Evolutionary conservation across 2,113 vertebrate genomes (phyloP).

Genomic region (Zeus faber): DNA sequence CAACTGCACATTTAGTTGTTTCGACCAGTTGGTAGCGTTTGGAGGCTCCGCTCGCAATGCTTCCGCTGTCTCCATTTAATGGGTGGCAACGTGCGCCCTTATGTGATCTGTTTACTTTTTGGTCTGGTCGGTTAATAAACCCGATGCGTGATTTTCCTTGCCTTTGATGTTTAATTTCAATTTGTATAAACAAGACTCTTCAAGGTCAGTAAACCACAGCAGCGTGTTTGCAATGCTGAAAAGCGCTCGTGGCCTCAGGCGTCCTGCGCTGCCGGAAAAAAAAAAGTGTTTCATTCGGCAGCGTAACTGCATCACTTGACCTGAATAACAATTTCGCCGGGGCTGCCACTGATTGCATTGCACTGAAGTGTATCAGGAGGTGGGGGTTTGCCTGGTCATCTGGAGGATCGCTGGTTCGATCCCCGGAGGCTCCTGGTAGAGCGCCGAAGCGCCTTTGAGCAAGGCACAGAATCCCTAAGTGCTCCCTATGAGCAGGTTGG

Average conservation of each 20-base stretch:
- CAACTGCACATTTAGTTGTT: slow-evolving; percentile 18
- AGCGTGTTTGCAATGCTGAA: slow-evolving; percentile 60
- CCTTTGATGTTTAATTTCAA: slow-evolving; percentile 61
- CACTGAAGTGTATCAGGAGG: too few species aligned
- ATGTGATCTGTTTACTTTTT: slow-evolving; percentile 53
- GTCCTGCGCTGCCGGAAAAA: slow-evolving; percentile 52
- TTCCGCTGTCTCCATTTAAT: too few species aligned
- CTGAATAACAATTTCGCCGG: slow-evolving; percentile 65
- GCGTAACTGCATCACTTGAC: slow-evolving; percentile 49
- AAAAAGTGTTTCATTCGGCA: slow-evolving; percentile 66
- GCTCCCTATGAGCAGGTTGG: too few species aligned
- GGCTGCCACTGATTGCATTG: too few species aligned
- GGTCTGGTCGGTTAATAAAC: slow-evolving; percentile 43
- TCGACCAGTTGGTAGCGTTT: too few species aligned
- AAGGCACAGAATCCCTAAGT: too few species aligned
- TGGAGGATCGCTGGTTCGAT: too few species aligned
- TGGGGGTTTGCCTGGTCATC: too few species aligned
- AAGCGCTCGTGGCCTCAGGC: slow-evolving; percentile 53
- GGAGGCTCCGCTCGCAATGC: too few species aligned
- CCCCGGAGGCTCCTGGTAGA: too few species aligned
- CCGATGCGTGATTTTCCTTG: slow-evolving; percentile 46
- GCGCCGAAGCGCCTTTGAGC: too few species aligned
- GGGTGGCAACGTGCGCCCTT: too few species aligned
- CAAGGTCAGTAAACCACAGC: slow-evolving; percentile 67
- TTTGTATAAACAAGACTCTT: slow-evolving; percentile 66